Percentiles rank a stretch among this genome's conserved stretches.
These are phyloP conservation scores for Cetoscarus ocellatus DNA, from an alignment of 2,797 vertebrate species.

Conservation along the genomic window DNA sequence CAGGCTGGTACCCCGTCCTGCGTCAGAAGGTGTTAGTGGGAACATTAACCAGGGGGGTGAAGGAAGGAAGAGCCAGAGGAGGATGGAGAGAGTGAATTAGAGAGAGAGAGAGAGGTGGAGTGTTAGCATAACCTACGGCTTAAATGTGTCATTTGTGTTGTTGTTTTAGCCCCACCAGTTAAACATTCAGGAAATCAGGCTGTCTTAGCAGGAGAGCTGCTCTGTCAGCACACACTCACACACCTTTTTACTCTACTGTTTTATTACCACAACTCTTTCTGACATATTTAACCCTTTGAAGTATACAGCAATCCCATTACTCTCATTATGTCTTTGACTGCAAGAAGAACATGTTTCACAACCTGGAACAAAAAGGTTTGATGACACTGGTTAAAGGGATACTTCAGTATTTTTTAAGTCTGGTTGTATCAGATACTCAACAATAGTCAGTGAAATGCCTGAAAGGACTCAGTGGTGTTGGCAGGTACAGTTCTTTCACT, in stretches of 20 bases:
- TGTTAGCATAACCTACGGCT: constrained; percentile 48
- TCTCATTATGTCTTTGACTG: no score
- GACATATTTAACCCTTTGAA: not conserved
- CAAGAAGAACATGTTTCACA: not conserved
- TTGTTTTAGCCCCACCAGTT: constrained; percentile 63
- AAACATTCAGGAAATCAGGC: constrained; percentile 60
- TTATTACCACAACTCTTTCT: not conserved
- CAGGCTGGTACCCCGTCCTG: constrained; percentile 66
- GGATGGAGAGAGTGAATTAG: constrained; percentile 26
- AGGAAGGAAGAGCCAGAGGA: constrained; percentile 48
- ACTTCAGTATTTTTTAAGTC: no score
- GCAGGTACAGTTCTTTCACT: no score
- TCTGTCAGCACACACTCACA: constrained; percentile 47
- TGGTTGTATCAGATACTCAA: no score
- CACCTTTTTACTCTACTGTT: constrained; percentile 16
- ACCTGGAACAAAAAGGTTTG: not conserved
- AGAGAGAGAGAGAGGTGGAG: constrained; percentile 48
- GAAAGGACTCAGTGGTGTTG: no score
- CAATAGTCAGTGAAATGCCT: no score
- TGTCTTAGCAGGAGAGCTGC: constrained; percentile 55
- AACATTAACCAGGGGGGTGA: constrained; percentile 68
- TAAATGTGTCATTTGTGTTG: constrained; percentile 61
- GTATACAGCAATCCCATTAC: no score
- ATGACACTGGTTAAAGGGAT: no score
- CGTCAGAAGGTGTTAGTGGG: constrained; percentile 74